Evolutionary conservation across 2,797 vertebrate genomes (phyloP).

Genomic region (Thamnophis elegans): DNA sequence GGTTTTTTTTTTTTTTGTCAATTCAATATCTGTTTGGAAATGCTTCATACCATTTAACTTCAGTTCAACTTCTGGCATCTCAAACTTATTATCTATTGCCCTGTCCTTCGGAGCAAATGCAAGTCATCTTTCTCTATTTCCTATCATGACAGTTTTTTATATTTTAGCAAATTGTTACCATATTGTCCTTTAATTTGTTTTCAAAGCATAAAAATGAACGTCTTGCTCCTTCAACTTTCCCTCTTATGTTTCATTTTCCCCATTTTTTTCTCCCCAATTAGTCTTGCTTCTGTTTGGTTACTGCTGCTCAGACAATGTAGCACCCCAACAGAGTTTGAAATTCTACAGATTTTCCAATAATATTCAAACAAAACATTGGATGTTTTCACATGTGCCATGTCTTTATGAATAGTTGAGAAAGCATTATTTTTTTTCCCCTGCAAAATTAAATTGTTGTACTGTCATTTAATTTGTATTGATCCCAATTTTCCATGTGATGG

Average conservation of each 20-base stretch:
- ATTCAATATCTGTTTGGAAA: not conserved
- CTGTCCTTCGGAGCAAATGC: not conserved
- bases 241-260: not conserved
- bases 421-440: not conserved
- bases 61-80: not conserved
- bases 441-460: not conserved
- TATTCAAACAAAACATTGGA: not conserved
- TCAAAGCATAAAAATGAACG: not conserved
- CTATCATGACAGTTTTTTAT: slow-evolving; percentile 12
- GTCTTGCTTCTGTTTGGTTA: not conserved
- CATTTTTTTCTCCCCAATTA: not conserved
- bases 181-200: slow-evolving; percentile 28
- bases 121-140: slow-evolving; percentile 25
- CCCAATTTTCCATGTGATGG: not conserved
- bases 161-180: slow-evolving; percentile 27
- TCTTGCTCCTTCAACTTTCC: not conserved
- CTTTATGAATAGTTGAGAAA: not conserved
- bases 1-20: not conserved
- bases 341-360: not conserved
- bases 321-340: not conserved
- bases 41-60: slow-evolving; percentile 10
- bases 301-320: not conserved
- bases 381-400: not conserved
- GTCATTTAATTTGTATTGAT: not conserved
- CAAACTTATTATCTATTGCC: not conserved